Conservation (phyloP, 35 echinoderm and acorn worm species). For the Ptychodera flava region DNA sequence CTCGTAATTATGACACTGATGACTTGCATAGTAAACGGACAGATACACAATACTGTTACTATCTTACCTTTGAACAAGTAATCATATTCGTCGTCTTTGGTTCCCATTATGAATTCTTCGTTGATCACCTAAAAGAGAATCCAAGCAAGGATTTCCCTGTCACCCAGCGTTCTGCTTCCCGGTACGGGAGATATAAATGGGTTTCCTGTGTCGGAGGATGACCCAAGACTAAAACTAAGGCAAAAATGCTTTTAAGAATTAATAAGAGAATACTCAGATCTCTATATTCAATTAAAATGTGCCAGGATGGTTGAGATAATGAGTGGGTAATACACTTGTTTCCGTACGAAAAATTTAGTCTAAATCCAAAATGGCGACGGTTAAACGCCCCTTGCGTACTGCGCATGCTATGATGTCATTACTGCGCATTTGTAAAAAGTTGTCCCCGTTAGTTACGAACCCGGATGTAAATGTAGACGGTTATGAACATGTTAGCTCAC, state of each 20-base stretch:
- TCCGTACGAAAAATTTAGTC: background rate
- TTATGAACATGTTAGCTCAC: background rate
- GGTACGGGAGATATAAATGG: background rate
- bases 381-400: background rate
- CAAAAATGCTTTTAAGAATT: background rate
- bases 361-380: background rate
- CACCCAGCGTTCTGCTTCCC: background rate
- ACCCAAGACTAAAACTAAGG: background rate
- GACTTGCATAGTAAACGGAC: too few relatives aligned
- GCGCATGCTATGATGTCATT: background rate
- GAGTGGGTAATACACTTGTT: background rate
- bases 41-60: too few relatives aligned
- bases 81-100: slow-evolving; percentile 99
- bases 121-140: background rate
- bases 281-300: background rate
- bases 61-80: slow-evolving; percentile 99
- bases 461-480: background rate
- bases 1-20: too few relatives aligned
- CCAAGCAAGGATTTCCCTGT: background rate
- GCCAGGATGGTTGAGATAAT: background rate
- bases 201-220: background rate
- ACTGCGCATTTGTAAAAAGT: background rate
- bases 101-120: slow-evolving; percentile 72
- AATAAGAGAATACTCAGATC: background rate
- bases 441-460: background rate